These are phyloP conservation scores for Palythoa grandis DNA, from an alignment of 92 coral and sea anemone genomes.

Conservation along the genomic window DNA sequence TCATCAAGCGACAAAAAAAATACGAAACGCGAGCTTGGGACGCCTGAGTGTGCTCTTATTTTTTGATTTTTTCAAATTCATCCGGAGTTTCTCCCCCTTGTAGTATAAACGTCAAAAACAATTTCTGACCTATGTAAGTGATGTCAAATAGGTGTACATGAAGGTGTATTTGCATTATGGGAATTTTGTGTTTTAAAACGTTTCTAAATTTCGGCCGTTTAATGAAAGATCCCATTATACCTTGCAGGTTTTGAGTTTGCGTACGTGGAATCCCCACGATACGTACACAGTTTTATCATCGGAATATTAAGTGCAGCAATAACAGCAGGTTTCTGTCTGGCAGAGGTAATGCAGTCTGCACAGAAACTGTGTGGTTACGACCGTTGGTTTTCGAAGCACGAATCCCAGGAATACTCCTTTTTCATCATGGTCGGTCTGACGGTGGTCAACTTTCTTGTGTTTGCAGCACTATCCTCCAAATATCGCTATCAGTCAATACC, in stretches of 20 bases:
- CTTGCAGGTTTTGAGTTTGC: constrained; percentile 61
- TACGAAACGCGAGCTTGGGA: too few relatives aligned
- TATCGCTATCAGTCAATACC: constrained; percentile 39
- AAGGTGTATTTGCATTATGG: too few relatives aligned
- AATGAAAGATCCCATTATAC: too few relatives aligned
- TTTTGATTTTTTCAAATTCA: too few relatives aligned
- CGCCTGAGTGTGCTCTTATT: too few relatives aligned
- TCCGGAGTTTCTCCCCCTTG: too few relatives aligned
- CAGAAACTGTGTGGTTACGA: neutral
- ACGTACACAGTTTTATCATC: constrained; percentile 59
- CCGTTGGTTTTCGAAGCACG: constrained; percentile 29
- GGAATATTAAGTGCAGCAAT: constrained; percentile 51
- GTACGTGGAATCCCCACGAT: constrained; percentile 64
- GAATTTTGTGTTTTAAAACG: too few relatives aligned
- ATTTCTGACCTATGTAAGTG: too few relatives aligned
- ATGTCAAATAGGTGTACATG: too few relatives aligned
- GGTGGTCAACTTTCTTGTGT: constrained; percentile 52
- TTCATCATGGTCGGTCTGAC: constrained; percentile 53
- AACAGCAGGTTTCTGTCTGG: constrained; percentile 52
- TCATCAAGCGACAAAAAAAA: too few relatives aligned
- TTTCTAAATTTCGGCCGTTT: too few relatives aligned
- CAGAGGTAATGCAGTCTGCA: constrained; percentile 22
- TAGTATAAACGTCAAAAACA: too few relatives aligned
- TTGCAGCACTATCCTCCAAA: constrained; percentile 44
- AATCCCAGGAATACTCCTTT: constrained; percentile 45